Conservation (phyloP, 1,140 invertebrate species). For the Neodiprion fabricii region DNA sequence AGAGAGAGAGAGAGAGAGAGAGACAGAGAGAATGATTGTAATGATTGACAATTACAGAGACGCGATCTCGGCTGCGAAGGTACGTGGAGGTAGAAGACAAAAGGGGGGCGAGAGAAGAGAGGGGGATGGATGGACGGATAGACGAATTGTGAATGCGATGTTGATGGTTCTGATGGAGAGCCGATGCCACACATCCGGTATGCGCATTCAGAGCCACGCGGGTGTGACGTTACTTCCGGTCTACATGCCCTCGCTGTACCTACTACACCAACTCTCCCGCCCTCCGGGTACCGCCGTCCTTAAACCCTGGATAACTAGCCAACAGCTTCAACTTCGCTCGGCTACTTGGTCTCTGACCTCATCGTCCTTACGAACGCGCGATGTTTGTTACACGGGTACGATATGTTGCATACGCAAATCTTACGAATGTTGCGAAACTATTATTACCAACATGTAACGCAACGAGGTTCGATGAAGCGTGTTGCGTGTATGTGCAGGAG, state of each 20-base stretch:
- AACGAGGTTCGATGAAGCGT: no score
- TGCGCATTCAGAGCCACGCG: conserved; percentile 63
- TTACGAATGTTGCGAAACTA: no score
- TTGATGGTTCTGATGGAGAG: conserved; percentile 60
- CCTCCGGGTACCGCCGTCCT: no score
- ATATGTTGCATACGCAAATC: no score
- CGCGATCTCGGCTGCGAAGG: not conserved
- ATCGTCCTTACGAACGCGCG: no score
- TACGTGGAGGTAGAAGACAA: not conserved
- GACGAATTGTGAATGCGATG: conserved; percentile 26
- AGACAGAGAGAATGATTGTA: not conserved
- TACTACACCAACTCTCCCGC: not conserved
- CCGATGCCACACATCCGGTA: conserved; percentile 64
- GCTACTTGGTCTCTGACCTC: no score
- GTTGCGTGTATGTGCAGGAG: no score
- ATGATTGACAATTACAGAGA: not conserved
- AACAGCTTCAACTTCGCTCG: no score
- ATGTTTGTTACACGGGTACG: no score
- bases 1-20: no score
- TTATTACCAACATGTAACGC: no score
- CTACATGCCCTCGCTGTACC: conserved; percentile 57
- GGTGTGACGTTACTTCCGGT: conserved; percentile 63
- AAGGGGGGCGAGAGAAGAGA: not conserved
- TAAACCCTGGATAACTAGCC: no score
- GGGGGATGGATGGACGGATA: not conserved